phyloP scores from a whole-genome alignment of 2,113 vertebrate species.

The Cynoglossus semilaevis region DNA sequence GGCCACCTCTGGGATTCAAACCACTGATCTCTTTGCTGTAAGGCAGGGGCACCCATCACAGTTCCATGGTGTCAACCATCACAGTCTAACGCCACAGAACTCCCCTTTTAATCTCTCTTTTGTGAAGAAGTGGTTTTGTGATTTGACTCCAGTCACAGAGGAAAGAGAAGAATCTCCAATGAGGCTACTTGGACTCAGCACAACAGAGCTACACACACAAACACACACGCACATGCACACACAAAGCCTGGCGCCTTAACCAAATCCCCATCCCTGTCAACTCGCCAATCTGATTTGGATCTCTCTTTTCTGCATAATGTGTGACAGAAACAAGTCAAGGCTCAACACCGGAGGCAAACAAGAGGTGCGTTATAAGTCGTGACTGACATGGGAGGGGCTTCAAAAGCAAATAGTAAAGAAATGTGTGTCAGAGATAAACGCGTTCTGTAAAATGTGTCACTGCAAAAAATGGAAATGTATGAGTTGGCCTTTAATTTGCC shows the following conservation, averaged over 20 bases:
- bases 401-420: no score
- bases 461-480: no score
- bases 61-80: no score
- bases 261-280: conserved; percentile 44
- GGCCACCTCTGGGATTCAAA: no score
- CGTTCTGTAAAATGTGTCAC: no score
- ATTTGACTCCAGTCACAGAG: conserved; percentile 42
- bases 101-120: not conserved
- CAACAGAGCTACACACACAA: conserved; percentile 17
- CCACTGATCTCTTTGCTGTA: no score
- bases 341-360: conserved; percentile 7
- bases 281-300: conserved; percentile 12
- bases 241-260: conserved; percentile 12
- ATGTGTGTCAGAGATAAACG: not conserved
- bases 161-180: not conserved
- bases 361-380: conserved; percentile 8
- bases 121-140: not conserved
- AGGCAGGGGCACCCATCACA: no score
- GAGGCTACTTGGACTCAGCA: conserved; percentile 21
- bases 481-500: not conserved
- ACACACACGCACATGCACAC: conserved; percentile 9
- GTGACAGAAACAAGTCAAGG: conserved; percentile 30
- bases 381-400: not conserved
- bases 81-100: not conserved
- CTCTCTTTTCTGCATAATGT: conserved; percentile 21